Percentiles rank a stretch among this genome's conserved stretches.
Conservation (phyloP, 2,113 vertebrate genomes). For the Holacanthus passer region DNA sequence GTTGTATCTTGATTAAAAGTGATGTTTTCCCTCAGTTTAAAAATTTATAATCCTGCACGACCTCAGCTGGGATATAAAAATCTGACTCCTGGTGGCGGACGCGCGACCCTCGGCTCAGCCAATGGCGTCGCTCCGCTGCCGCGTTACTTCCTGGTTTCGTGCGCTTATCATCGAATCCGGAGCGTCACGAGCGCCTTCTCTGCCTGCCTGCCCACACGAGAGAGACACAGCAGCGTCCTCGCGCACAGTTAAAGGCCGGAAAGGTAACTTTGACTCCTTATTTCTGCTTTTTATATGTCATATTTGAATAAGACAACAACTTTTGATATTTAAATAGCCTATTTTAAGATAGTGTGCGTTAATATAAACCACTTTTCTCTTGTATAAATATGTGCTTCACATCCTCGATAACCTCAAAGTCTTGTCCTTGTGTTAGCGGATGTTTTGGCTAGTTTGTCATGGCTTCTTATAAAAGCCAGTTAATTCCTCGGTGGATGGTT, state of each 20-base stretch:
- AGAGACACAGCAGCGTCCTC: conserved; percentile 71
- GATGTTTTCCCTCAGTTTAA: neutral
- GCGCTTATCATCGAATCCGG: conserved; percentile 52
- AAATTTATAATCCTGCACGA: conserved; percentile 18
- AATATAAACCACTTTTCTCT: neutral
- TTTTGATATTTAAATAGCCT: accelerated
- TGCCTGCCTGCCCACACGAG: conserved; percentile 70
- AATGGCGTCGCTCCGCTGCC: conserved; percentile 61
- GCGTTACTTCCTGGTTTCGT: conserved; percentile 69
- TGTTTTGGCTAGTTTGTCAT: neutral
- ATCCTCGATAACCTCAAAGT: conserved; percentile 21
- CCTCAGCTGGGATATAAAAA: neutral
- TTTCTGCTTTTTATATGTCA: neutral
- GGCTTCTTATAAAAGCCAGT: accelerated
- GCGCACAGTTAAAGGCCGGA: conserved; percentile 80
- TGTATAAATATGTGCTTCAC: neutral
- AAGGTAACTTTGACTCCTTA: conserved; percentile 62
- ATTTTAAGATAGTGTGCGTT: neutral
- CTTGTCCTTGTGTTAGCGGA: conserved; percentile 33
- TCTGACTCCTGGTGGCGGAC: conserved; percentile 57
- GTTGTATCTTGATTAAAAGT: neutral
- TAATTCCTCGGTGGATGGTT: neutral
- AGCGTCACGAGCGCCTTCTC: conserved; percentile 73
- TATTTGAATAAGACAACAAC: accelerated
- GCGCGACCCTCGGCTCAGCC: conserved; percentile 68